Evolutionary conservation across 2,113 vertebrate species (phyloP).

Genomic region (Trematocara nigrifrons): DNA sequence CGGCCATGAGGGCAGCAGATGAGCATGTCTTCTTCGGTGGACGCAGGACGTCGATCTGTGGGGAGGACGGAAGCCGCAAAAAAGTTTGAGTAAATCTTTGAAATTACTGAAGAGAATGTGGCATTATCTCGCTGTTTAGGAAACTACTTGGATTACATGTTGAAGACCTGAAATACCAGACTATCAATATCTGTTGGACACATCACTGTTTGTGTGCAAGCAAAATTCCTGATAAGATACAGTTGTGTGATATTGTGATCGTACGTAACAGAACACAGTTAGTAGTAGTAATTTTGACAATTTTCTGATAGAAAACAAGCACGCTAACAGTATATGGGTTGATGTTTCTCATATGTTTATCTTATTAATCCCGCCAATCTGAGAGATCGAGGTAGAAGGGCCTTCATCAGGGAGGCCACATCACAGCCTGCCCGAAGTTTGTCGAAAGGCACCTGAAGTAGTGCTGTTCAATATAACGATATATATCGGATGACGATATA

Average conservation of each 20-base stretch:
- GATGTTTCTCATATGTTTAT: not conserved
- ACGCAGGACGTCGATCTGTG: not conserved
- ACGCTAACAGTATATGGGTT: not conserved
- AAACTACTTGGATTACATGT: not conserved
- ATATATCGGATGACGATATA: too few species aligned
- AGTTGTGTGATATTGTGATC: not conserved
- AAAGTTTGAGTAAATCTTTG: not conserved
- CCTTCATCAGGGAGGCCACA: not conserved
- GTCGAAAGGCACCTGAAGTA: not conserved
- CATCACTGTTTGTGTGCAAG: not conserved
- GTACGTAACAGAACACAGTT: not conserved
- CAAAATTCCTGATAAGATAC: not conserved
- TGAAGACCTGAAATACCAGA: not conserved
- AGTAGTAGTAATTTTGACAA: not conserved
- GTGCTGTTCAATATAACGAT: too few species aligned
- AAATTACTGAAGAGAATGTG: not conserved
- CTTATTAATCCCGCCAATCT: not conserved
- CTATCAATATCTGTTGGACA: not conserved
- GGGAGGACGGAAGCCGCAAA: not conserved
- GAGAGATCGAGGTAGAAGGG: not conserved
- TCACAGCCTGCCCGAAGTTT: not conserved
- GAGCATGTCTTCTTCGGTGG: conserved; percentile 58
- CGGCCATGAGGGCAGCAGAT: conserved; percentile 20
- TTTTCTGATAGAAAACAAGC: not conserved
- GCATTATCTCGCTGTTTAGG: not conserved